Conservation (phyloP, 1,140 invertebrate species). For the Cherax quadricarinatus region DNA sequence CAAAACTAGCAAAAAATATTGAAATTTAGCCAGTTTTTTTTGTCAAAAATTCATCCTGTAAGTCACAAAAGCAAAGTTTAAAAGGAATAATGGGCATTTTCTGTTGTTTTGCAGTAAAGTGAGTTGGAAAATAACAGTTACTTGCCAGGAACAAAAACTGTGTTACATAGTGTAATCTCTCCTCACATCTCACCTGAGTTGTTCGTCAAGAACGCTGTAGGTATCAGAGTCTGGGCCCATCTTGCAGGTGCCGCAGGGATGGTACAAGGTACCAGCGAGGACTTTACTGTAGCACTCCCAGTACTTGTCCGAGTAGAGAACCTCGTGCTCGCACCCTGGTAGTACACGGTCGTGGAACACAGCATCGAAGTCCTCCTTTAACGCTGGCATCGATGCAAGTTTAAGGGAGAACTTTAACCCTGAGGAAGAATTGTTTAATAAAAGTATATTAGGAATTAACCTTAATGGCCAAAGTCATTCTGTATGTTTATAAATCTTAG, state of each 20-base stretch:
- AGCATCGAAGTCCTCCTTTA: constrained; percentile 26
- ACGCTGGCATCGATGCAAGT: background rate
- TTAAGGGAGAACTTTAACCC: constrained; percentile 27
- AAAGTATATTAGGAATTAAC: too few relatives aligned
- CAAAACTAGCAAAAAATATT: too few relatives aligned
- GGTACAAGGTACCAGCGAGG: constrained; percentile 84
- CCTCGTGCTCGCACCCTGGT: constrained; percentile 29
- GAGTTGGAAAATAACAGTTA: too few relatives aligned
- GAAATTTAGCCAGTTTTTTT: too few relatives aligned
- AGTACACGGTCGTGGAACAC: constrained; percentile 25
- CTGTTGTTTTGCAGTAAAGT: too few relatives aligned
- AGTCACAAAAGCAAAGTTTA: too few relatives aligned
- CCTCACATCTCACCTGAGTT: constrained; percentile 77
- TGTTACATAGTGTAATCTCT: too few relatives aligned
- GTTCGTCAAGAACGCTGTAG: constrained; percentile 77
- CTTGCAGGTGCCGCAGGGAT: constrained; percentile 78
- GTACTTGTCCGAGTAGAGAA: constrained; percentile 74
- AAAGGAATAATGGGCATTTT: too few relatives aligned
- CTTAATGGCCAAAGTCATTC: too few relatives aligned
- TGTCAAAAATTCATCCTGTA: too few relatives aligned
- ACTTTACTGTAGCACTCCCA: constrained; percentile 81
- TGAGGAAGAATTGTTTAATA: background rate
- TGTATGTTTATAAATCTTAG: too few relatives aligned
- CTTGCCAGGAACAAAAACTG: too few relatives aligned
- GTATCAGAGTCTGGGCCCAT: constrained; percentile 76